Base-by-base conservation (phyloP, 2,888 invertebrate species). In the Idaea dimidiata region DNA sequence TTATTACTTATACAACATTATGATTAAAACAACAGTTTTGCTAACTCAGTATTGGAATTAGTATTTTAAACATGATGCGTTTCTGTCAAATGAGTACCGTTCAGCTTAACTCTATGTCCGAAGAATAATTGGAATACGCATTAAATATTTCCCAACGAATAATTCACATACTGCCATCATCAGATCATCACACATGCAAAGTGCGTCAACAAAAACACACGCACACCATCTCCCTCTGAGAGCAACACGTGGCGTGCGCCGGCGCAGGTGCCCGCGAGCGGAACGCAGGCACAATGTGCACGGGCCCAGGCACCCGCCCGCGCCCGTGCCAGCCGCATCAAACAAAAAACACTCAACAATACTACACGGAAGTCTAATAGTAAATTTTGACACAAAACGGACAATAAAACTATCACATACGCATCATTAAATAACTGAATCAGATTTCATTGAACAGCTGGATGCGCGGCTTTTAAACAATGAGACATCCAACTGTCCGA, bases 401-500 rank as follows among this genome's bases (percentile, higher is more conserved):
- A 78, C 79, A 82, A 84, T 82, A 75, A 80, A 80, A 72, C 73
- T 74, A 78, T 82, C 82, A 77, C 82, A 84, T 78, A 79, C 85
- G 83, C 83, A 83, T 87, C 86, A 88, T 89, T 89, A 85, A 81
- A 74, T 78, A 81, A 78, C 77, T 80, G 87, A 84, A 86, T 89
- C 87, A 83, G 84, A 87, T 89, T 87, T 81, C 88, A 84, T 82
- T 80, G 84, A 84, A 86, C 90, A 91, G 85, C 88, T 91, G 89
- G 80, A 80, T 76, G 72, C 73, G 70, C 72, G 71, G 74, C 72
- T 77, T 78, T 79, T 77, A 79, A 79, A 84, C 82, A 84, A 84
- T 82, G 75, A 77, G 64, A 66, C 71, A 68, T 72, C 76, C 77
- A 78, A 78, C 78, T 79, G 77, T 72, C 73, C 74, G 68, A 70